phyloP scores from a whole-genome alignment of 2,113 vertebrate genomes.

The Tragelaphus strepsiceros region DNA sequence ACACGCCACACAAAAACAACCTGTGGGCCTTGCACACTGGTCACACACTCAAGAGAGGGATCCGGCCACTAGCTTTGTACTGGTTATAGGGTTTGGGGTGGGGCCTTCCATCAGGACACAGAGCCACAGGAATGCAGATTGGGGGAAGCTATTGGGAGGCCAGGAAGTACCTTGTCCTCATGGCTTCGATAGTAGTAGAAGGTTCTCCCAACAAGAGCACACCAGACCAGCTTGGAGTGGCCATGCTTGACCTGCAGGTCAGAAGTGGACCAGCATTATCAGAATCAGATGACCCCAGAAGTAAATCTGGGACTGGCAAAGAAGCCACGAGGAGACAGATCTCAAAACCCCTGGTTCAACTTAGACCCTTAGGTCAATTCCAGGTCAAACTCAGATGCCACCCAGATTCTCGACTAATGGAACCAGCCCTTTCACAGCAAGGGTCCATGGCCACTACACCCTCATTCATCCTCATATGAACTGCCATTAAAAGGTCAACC shows the following conservation, averaged over 20 bases:
- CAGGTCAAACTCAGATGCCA: background rate
- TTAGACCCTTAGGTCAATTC: background rate
- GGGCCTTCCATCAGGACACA: background rate
- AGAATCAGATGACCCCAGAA: background rate
- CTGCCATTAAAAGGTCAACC: background rate
- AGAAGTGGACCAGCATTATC: background rate
- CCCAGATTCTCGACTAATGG: background rate
- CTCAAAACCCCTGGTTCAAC: background rate
- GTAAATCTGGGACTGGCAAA: background rate
- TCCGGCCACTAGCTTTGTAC: background rate
- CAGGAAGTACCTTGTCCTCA: slow-evolving; percentile 91
- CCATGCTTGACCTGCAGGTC: slow-evolving; percentile 93
- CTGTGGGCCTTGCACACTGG: background rate
- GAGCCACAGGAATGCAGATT: background rate
- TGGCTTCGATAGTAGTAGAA: slow-evolving; percentile 96
- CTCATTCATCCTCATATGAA: background rate
- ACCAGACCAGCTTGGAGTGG: slow-evolving; percentile 96
- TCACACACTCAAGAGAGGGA: background rate
- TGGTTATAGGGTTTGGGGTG: background rate
- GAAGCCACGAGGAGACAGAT: background rate
- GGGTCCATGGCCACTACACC: background rate
- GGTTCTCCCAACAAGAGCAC: slow-evolving; percentile 91
- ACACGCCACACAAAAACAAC: background rate
- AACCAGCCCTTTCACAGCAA: background rate
- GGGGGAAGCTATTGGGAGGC: background rate